Percentiles rank a stretch among this genome's conserved stretches.
These are phyloP conservation scores for Carlito syrichta DNA, from an alignment of 2,113 vertebrate genomes.

Conservation along the genomic window DNA sequence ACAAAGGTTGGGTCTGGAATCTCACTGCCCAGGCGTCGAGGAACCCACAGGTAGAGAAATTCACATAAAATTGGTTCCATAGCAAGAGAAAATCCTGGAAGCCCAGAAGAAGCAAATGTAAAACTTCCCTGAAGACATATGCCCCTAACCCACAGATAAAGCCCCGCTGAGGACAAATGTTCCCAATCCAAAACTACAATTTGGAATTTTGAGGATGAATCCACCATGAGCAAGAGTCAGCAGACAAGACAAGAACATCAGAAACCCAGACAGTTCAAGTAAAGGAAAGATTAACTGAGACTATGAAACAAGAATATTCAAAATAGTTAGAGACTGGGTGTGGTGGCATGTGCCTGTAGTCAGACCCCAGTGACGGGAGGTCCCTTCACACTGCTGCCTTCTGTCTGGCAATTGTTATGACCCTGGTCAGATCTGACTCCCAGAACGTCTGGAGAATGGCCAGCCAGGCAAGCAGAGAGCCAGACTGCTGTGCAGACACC, in stretches of 20 bases:
- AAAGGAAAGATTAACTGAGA: not conserved
- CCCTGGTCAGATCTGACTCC: no score
- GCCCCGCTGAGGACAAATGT: not conserved
- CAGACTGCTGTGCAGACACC: no score
- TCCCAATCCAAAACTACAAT: not conserved
- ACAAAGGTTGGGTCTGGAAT: not conserved
- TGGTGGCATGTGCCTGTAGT: no score
- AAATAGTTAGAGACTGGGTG: not conserved
- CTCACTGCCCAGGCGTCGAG: not conserved
- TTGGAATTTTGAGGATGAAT: not conserved
- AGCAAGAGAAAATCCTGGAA: not conserved
- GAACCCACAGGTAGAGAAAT: not conserved
- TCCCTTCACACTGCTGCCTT: not conserved
- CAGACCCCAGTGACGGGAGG: no score
- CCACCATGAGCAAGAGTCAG: not conserved
- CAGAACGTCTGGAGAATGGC: not conserved
- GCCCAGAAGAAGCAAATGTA: not conserved
- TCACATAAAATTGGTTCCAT: not conserved
- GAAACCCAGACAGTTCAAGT: not conserved
- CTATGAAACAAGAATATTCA: not conserved
- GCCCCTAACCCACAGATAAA: not conserved
- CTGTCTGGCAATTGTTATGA: not conserved
- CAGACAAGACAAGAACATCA: not conserved
- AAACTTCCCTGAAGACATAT: not conserved
- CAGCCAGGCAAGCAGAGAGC: not conserved